These are phyloP conservation scores for Limnodromus scolopaceus DNA, from an alignment of 2,797 vertebrate genomes.

Conservation along the genomic window DNA sequence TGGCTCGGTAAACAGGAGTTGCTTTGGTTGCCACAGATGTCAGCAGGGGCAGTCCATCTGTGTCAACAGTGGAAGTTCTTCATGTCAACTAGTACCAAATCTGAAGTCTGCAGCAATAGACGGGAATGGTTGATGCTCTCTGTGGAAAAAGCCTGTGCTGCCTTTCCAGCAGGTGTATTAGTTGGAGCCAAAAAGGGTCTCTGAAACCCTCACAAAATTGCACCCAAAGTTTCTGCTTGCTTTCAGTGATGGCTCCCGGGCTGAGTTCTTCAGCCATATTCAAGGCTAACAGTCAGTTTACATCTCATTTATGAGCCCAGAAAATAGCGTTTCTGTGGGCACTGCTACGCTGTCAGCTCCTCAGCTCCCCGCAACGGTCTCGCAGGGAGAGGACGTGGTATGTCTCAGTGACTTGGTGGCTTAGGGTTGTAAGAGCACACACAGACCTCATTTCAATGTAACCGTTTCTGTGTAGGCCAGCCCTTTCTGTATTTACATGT, in stretches of 20 bases:
- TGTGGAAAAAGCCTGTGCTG: background rate
- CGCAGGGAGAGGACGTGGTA: background rate
- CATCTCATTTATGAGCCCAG: background rate
- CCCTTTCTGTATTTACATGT: background rate
- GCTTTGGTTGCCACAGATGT: background rate
- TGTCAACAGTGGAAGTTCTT: background rate
- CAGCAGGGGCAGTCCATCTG: background rate
- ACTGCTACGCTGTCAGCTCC: background rate
- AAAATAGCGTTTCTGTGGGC: background rate
- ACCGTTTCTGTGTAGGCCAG: background rate
- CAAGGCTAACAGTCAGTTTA: background rate
- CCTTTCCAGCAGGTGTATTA: background rate
- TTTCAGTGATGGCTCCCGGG: background rate
- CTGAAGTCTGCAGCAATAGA: background rate
- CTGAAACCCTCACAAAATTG: background rate
- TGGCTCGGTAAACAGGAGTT: background rate
- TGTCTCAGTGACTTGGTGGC: accelerated
- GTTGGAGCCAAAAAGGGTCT: background rate
- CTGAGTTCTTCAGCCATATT: background rate
- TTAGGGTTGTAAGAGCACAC: background rate
- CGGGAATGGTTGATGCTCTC: background rate
- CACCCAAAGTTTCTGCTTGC: background rate
- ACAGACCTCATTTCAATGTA: background rate
- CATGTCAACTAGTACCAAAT: background rate
- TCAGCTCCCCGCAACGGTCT: accelerated